These are phyloP conservation scores for Tenthredo amoena DNA, from an alignment of 2,888 invertebrate species.

Conservation along the genomic window DNA sequence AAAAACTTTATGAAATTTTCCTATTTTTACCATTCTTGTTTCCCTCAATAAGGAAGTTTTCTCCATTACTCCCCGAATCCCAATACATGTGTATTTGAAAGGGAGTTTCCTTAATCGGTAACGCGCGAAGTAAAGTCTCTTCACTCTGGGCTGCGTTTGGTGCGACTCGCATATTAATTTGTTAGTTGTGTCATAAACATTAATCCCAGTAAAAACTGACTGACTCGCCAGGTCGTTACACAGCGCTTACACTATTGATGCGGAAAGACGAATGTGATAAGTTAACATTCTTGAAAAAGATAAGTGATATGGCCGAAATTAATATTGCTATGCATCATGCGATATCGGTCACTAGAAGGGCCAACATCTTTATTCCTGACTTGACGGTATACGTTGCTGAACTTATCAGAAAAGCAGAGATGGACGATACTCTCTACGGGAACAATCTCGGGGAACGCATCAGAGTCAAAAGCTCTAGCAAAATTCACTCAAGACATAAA, in stretches of 20 bases:
- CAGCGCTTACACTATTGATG: neutral
- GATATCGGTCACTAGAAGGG: neutral
- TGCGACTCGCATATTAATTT: no score
- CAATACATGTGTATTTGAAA: no score
- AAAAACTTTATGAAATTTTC: no score
- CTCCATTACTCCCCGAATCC: no score
- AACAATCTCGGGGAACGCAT: conserved; percentile 6
- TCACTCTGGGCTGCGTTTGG: no score
- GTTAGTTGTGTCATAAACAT: no score
- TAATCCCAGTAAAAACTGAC: no score
- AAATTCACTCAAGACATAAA: neutral
- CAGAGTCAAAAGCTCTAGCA: conserved; percentile 18
- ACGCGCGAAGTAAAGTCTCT: no score
- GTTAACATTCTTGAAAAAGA: neutral
- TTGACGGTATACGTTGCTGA: neutral
- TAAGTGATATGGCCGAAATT: neutral
- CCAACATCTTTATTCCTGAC: neutral
- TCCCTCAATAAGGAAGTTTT: no score
- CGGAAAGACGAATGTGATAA: neutral
- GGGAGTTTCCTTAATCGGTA: no score
- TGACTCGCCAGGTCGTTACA: no score
- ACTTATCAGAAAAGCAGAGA: neutral
- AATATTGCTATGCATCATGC: neutral
- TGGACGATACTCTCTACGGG: conserved; percentile 7
- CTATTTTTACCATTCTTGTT: no score